phyloP scores from a whole-genome alignment of 2,797 vertebrate species.

The Onychomys torridus region DNA sequence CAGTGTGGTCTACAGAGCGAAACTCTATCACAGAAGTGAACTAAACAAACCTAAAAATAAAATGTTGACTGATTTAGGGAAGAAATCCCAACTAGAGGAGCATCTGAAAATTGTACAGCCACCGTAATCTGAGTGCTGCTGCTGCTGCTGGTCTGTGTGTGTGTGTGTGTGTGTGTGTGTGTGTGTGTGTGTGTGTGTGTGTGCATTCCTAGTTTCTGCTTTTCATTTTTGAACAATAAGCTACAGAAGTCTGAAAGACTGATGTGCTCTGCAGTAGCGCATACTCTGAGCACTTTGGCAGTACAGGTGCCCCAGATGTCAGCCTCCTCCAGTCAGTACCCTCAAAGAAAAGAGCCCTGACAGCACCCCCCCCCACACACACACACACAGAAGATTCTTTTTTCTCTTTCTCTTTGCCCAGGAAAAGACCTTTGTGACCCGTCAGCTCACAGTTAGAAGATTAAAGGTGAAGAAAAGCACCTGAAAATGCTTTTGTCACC shows the following conservation, averaged over 20 bases:
- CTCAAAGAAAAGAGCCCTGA: not conserved
- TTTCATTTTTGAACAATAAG: slow-evolving; percentile 32
- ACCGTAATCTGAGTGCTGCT: not conserved
- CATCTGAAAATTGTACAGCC: not conserved
- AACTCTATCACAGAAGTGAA: not conserved
- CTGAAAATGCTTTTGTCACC: slow-evolving; percentile 65
- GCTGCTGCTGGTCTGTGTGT: not conserved
- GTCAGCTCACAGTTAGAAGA: slow-evolving; percentile 62
- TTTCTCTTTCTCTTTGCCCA: slow-evolving; percentile 49
- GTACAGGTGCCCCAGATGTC: not conserved
- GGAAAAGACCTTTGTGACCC: slow-evolving; percentile 60
- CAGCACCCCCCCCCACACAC: not conserved
- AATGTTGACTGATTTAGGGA: not conserved
- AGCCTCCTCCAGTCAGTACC: not conserved
- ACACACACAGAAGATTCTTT: not conserved
- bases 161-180: not conserved
- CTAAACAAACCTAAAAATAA: not conserved
- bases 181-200: not conserved
- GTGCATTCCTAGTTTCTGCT: not conserved
- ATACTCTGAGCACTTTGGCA: slow-evolving; percentile 9
- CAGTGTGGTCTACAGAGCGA: not conserved
- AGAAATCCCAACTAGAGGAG: not conserved
- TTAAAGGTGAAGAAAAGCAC: slow-evolving; percentile 70
- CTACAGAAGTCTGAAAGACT: not conserved
- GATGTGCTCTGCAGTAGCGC: not conserved